These are phyloP conservation scores for Helogale parvula DNA, from an alignment of 2,113 vertebrate species.

Conservation along the genomic window DNA sequence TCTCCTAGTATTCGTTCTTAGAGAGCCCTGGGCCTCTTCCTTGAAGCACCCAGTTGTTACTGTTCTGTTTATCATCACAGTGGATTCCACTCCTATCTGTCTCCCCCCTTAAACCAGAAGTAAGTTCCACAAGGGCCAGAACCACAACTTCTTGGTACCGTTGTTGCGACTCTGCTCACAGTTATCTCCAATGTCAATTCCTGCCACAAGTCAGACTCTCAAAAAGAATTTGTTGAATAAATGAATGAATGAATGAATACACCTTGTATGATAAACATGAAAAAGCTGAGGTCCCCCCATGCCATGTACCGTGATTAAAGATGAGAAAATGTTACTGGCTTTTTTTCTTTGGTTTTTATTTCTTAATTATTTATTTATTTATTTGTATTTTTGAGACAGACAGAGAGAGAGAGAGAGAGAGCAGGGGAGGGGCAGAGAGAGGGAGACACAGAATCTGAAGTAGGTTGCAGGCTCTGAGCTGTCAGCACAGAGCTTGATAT, in stretches of 20 bases:
- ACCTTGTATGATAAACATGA: neutral
- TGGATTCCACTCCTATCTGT: neutral
- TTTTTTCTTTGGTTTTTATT: neutral
- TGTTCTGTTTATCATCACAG: neutral
- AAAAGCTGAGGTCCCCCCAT: neutral
- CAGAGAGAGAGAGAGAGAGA: accelerated
- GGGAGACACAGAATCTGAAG: no score
- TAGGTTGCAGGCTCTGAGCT: no score
- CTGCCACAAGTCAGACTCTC: neutral
- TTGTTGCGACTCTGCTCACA: neutral
- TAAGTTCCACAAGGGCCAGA: neutral
- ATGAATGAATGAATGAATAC: neutral
- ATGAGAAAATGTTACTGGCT: neutral
- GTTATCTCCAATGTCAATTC: neutral
- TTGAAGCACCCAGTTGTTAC: neutral
- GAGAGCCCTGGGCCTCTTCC: neutral
- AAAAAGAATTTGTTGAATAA: neutral
- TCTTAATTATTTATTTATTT: no score
- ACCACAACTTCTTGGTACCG: accelerated
- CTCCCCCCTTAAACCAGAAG: accelerated
- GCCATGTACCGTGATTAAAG: neutral
- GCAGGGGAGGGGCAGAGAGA: no score
- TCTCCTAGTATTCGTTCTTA: neutral
- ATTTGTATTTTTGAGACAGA: no score
- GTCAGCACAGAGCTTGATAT: no score